phyloP scores from a whole-genome alignment of 2,797 vertebrate species.

The Urosaurus nigricauda region DNA sequence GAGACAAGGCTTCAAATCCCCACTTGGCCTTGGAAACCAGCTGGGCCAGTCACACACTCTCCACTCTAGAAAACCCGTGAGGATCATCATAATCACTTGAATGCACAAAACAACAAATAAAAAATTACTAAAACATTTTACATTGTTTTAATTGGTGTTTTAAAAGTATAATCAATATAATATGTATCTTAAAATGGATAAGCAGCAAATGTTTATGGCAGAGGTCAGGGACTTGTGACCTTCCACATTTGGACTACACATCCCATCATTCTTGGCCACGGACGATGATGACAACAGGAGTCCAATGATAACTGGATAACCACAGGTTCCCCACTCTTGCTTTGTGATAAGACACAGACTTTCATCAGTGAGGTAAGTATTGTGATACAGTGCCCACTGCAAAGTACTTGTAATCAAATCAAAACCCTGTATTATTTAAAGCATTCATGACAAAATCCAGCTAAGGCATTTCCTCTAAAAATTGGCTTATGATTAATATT shows the following conservation, averaged over 20 bases:
- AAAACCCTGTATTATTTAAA: constrained; percentile 31
- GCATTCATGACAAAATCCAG: constrained; percentile 7
- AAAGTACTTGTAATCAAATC: constrained; percentile 46
- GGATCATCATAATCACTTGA: too few relatives aligned
- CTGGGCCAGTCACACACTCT: too few relatives aligned
- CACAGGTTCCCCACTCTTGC: neutral
- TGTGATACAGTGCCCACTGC: neutral
- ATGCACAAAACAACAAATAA: too few relatives aligned
- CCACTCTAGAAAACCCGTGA: too few relatives aligned
- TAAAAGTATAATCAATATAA: too few relatives aligned
- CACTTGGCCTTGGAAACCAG: too few relatives aligned
- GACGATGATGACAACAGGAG: neutral
- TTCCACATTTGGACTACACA: neutral
- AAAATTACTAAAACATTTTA: too few relatives aligned
- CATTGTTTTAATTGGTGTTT: too few relatives aligned
- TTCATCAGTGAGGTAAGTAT: neutral
- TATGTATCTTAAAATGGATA: too few relatives aligned
- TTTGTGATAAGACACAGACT: neutral
- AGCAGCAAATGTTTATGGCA: neutral
- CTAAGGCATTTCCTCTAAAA: neutral
- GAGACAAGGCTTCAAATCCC: too few relatives aligned
- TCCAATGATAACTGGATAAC: neutral
- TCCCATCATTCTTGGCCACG: neutral
- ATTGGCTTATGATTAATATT: constrained; percentile 11
- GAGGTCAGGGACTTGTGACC: too few relatives aligned